A percentile compares a stretch with the other conserved stretches of the same genome.
These are phyloP conservation scores for Alectura lathami DNA, from an alignment of 2,113 vertebrate species.

Conservation along the genomic window DNA sequence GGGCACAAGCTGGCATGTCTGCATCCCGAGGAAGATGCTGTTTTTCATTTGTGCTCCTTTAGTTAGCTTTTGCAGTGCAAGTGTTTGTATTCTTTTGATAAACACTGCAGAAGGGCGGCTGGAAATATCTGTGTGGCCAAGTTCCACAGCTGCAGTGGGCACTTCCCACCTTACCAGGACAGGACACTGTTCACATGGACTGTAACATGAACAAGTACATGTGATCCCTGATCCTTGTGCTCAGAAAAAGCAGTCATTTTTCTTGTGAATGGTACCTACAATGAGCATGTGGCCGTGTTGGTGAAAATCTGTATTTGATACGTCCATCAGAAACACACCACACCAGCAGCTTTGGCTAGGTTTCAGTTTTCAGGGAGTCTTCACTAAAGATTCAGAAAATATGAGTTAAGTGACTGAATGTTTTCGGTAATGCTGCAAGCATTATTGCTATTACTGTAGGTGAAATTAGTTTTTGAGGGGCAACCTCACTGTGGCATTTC, in stretches of 20 bases:
- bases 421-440: neutral
- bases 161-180: neutral
- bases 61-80: neutral
- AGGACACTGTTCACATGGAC: too few relatives aligned
- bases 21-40: rapidly evolving
- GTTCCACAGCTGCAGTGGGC: rapidly evolving
- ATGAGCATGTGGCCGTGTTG: neutral
- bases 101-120: neutral
- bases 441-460: neutral
- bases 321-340: neutral
- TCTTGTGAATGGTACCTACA: neutral
- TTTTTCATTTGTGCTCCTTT: neutral
- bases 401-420: neutral
- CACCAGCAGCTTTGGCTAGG: neutral
- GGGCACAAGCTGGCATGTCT: rapidly evolving
- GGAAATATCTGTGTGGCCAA: neutral
- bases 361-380: neutral
- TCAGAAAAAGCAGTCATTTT: too few relatives aligned
- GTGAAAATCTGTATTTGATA: neutral
- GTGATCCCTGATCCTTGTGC: too few relatives aligned
- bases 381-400: neutral
- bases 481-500: too few relatives aligned
- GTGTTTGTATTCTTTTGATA: neutral
- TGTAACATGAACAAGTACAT: too few relatives aligned
- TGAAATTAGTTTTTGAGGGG: neutral